A percentile compares a stretch with the other conserved stretches of the same genome.
Conservation (phyloP, 2,888 invertebrate genomes). For the Desoria tigrina region DNA sequence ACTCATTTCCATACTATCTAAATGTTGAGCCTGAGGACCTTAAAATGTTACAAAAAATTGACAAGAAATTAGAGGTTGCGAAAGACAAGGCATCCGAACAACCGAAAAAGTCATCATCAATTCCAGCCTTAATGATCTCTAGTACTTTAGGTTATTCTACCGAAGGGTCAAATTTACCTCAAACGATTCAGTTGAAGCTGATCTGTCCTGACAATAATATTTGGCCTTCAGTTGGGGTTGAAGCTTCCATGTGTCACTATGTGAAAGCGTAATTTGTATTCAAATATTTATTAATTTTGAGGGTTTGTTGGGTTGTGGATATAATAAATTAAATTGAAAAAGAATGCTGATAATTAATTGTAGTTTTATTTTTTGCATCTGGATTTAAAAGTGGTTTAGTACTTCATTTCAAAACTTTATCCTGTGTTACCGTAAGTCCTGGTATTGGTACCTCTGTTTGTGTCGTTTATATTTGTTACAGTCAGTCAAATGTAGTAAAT, state of each 20-base stretch:
- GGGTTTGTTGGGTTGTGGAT: too few species aligned
- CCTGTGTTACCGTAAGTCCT: too few species aligned
- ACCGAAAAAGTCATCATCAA: neutral
- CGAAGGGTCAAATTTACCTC: neutral
- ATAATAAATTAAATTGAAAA: too few species aligned
- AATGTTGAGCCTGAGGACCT: neutral
- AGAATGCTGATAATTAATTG: too few species aligned
- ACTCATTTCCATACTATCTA: neutral
- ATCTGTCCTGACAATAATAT: neutral
- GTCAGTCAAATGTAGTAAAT: too few species aligned
- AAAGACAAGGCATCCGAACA: neutral
- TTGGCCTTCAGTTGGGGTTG: too few species aligned
- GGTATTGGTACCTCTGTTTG: too few species aligned
- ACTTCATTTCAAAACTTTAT: too few species aligned
- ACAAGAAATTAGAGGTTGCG: neutral
- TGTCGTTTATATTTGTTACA: too few species aligned
- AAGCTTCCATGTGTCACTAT: neutral
- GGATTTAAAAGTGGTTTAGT: too few species aligned
- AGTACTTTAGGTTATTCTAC: neutral
- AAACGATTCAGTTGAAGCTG: conserved; percentile 3
- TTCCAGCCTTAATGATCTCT: neutral
- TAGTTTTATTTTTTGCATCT: too few species aligned
- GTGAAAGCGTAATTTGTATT: neutral
- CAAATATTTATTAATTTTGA: too few species aligned
- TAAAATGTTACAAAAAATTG: neutral